Percentiles rank a stretch among this genome's conserved stretches.
Conservation (phyloP, 2,113 vertebrate species). For the Abramis brama region DNA sequence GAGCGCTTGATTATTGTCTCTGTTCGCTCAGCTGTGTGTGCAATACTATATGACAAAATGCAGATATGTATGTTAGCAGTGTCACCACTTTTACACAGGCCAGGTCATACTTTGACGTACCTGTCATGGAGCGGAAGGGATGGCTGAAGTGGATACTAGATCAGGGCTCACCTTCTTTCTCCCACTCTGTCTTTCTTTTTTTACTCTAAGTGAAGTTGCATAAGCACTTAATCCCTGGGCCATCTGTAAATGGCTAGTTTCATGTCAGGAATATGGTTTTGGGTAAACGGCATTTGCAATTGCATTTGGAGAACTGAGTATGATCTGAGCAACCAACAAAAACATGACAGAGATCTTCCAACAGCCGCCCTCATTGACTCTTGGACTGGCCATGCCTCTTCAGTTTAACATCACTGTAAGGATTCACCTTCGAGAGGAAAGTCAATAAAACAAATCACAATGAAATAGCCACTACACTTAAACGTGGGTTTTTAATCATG, state of each 20-base stretch:
- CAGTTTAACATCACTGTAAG: slow-evolving; percentile 13
- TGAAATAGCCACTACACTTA: slow-evolving; percentile 17
- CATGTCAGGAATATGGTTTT: slow-evolving; percentile 25
- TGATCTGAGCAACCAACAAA: slow-evolving; percentile 19
- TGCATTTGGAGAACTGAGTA: slow-evolving; percentile 15
- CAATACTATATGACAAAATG: neutral
- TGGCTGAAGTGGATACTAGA: neutral
- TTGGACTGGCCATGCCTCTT: neutral
- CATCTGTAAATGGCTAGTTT: slow-evolving; percentile 17
- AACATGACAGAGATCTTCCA: neutral
- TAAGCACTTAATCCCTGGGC: slow-evolving; percentile 28
- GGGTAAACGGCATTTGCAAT: slow-evolving; percentile 8
- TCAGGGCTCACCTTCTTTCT: neutral
- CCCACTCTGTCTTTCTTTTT: neutral
- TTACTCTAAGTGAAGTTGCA: neutral
- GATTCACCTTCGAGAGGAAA: slow-evolving; percentile 20
- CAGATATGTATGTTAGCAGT: neutral
- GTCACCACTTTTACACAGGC: neutral
- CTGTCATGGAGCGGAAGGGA: slow-evolving; percentile 18
- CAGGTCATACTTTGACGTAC: neutral
- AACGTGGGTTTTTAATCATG: slow-evolving; percentile 39
- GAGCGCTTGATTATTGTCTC: neutral
- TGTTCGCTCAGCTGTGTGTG: neutral
- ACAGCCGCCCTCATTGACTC: slow-evolving; percentile 7
- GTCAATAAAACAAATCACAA: slow-evolving; percentile 30